Evolutionary conservation across 2,888 invertebrate genomes (phyloP).

Genomic region (Erebia epiphron): DNA sequence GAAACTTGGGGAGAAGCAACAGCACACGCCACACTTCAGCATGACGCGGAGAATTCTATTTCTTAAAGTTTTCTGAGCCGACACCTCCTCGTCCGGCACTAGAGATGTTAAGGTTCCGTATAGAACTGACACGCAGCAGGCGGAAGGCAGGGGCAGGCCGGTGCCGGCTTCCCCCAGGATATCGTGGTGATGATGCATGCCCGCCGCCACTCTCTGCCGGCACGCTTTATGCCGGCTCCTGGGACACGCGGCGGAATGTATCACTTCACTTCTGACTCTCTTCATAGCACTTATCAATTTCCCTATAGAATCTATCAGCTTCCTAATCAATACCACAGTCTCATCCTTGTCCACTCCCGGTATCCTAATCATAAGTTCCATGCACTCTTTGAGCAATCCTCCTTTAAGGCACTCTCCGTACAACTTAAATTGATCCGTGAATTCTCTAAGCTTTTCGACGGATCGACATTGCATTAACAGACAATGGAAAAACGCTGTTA

Average conservation of each 20-base stretch:
- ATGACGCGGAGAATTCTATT: constrained; percentile 80
- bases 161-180: constrained; percentile 77
- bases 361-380: constrained; percentile 79
- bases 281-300: constrained; percentile 82
- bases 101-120: constrained; percentile 79
- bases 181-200: constrained; percentile 84
- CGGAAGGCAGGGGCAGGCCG: constrained; percentile 65
- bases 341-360: constrained; percentile 65
- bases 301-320: constrained; percentile 82
- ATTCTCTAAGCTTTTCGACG: constrained; percentile 79
- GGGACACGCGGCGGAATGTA: constrained; percentile 80
- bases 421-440: constrained; percentile 83
- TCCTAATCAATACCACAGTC: constrained; percentile 71
- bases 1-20: constrained; percentile 83
- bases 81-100: constrained; percentile 68
- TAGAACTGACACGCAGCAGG: constrained; percentile 82
- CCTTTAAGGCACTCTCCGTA: constrained; percentile 84
- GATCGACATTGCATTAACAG: constrained; percentile 80
- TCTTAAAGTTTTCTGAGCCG: constrained; percentile 64
- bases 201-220: constrained; percentile 64
- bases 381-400: constrained; percentile 79
- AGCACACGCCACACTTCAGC: constrained; percentile 84
- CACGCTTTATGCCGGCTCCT: constrained; percentile 80
- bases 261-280: constrained; percentile 80
- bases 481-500: constrained; percentile 83